phyloP scores from a whole-genome alignment of 2,113 vertebrate genomes.

The Alces alces region DNA sequence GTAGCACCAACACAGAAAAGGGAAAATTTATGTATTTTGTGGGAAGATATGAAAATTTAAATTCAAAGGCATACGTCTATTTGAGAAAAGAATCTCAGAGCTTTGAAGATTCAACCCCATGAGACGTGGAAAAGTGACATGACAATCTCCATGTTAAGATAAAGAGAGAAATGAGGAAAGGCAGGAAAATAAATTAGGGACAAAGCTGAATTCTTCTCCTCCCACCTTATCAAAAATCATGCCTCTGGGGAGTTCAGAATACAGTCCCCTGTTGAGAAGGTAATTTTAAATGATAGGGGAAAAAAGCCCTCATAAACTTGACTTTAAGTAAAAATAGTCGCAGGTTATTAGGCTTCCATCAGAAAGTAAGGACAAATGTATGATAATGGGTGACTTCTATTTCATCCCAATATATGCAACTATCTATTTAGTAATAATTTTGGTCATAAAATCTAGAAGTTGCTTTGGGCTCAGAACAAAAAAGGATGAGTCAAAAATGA shows the following conservation, averaged over 20 bases:
- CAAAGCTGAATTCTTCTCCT: background rate
- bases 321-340: background rate
- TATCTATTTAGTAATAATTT: background rate
- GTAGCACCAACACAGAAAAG: background rate
- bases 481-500: background rate
- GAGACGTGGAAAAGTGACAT: background rate
- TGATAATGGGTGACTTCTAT: background rate
- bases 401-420: background rate
- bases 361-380: background rate
- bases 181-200: background rate
- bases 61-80: constrained; percentile 51
- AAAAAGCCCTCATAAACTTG: background rate
- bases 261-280: background rate
- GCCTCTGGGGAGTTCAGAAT: background rate
- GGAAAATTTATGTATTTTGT: constrained; percentile 46
- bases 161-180: background rate
- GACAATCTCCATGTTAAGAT: background rate
- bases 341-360: background rate
- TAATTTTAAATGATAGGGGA: background rate
- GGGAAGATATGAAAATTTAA: constrained; percentile 54
- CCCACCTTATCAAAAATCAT: background rate
- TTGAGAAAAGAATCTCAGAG: constrained; percentile 13
- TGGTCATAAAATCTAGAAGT: background rate
- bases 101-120: constrained; percentile 58
- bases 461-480: background rate